Conservation (phyloP, 2,888 invertebrate genomes). For the Iphiclides podalirius region DNA sequence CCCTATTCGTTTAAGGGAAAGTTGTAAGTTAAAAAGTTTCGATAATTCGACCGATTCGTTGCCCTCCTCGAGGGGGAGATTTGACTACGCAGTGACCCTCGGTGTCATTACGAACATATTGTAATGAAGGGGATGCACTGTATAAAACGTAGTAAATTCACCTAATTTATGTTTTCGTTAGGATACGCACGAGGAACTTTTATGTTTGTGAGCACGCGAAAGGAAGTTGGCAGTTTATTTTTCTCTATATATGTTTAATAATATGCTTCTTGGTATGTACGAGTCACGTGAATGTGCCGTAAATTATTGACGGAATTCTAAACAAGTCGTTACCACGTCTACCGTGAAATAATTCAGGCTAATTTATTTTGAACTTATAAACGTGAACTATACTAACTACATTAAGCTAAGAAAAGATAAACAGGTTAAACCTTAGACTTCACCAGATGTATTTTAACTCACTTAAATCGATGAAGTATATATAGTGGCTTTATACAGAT, state of each 20-base stretch:
- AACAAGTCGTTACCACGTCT: conserved; percentile 50
- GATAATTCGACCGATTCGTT: conserved; percentile 68
- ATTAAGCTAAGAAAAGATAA: too few relatives aligned
- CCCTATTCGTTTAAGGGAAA: conserved; percentile 64
- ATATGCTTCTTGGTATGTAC: conserved; percentile 57
- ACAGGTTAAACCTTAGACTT: too few relatives aligned
- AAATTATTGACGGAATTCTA: conserved; percentile 55
- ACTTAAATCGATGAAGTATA: too few relatives aligned
- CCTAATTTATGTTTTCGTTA: conserved; percentile 77
- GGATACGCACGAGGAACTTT: conserved; percentile 76
- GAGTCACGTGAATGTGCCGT: conserved; percentile 56
- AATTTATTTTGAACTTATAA: conserved; percentile 34
- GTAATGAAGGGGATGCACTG: conserved; percentile 75
- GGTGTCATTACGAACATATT: conserved; percentile 72
- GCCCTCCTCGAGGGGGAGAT: conserved; percentile 63
- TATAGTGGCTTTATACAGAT: too few relatives aligned
- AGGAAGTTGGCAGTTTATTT: conserved; percentile 68
- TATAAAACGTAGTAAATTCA: conserved; percentile 70
- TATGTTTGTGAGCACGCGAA: conserved; percentile 73
- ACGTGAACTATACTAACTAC: conserved; percentile 10
- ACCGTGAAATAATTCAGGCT: conserved; percentile 38
- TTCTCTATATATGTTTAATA: conserved; percentile 61
- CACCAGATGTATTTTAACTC: too few relatives aligned
- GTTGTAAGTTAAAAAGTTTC: conserved; percentile 76
- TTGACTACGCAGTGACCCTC: conserved; percentile 69